Conservation (phyloP, 1,140 invertebrate genomes). For the Caerostris extrusa region DNA sequence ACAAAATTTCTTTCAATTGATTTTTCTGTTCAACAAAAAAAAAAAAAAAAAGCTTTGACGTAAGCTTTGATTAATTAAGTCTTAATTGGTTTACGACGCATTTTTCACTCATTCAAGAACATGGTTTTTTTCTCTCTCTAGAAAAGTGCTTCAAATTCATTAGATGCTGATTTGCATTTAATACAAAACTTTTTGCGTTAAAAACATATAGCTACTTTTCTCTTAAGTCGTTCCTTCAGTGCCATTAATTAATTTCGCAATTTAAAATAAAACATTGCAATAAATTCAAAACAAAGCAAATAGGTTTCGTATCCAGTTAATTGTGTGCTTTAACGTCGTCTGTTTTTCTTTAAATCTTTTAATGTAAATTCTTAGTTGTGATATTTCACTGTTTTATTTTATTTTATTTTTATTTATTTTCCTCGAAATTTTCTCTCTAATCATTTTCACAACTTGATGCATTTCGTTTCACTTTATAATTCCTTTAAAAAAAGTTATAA, state of each 20-base stretch:
- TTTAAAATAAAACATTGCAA: slow-evolving; percentile 19
- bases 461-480: not conserved
- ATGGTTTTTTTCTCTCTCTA: not conserved
- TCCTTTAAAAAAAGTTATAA: not conserved
- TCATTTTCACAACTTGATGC: not conserved
- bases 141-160: not conserved
- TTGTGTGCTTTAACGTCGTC: not conserved
- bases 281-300: not conserved
- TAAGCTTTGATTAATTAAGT: not conserved
- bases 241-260: slow-evolving; percentile 5
- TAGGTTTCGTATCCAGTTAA: not conserved
- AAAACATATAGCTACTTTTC: not conserved
- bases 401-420: not conserved
- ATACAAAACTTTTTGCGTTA: not conserved
- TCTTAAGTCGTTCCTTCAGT: not conserved
- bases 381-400: not conserved
- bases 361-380: not conserved
- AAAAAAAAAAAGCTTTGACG: not conserved
- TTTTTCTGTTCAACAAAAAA: not conserved
- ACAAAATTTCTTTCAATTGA: not conserved
- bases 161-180: slow-evolving; percentile 16
- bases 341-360: not conserved
- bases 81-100: slow-evolving; percentile 21
- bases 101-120: not conserved
- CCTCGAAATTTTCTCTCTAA: not conserved